Evolutionary conservation across 37 sponge, comb jelly and placozoan genomes (phyloP), one percentile per base, ranked within the genome.

Genomic region (Ephydatia muelleri): DNA sequence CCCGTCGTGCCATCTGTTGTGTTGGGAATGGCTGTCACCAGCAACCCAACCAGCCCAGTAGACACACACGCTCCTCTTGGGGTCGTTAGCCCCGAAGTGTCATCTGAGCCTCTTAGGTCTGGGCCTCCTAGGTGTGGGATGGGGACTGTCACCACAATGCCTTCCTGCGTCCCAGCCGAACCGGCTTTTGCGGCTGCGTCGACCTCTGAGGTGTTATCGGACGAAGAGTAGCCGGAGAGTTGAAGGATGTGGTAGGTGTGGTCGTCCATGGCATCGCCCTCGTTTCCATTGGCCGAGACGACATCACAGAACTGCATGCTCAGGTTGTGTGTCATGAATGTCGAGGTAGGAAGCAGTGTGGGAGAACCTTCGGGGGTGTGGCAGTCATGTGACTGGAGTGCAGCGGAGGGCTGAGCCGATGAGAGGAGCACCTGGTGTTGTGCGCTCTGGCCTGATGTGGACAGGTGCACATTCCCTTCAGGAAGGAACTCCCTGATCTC

Each of bases 401-500:
- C 3, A 68, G 70, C 29, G 21, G 30, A 19, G 33, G 19, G 30
- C 33, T 33, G 33, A 43, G 43, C 57, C 16, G 57, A 21, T 14
- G 57, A 13, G 19, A 19, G 12, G 19, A 57, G 57, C 57, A 57
- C 14, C 19, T 57, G 57, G 14, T 14, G 12, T 57, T 57, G 57
- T 57, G 19, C 57, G 16, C 57, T 57, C 19, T 14, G 9, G 57
- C 16, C 19, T 5, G 57, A 1, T 33, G 8, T 0, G 13, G 4
- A 25, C 23, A 11, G 37, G 8, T 25, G 6, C 11, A 5, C 28
- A 34, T 1, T 31, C 23, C 22, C 9, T 6, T 25, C 32, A 2
- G 74, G 33, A 73, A 37, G 74, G 33, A 73, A 25, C 36, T 73
- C 74, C 9, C 35, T 34, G 25, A 73, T 73, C 36, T 73, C 74